phyloP scores from a whole-genome alignment of 2,113 vertebrate genomes.

The Sorex araneus region DNA sequence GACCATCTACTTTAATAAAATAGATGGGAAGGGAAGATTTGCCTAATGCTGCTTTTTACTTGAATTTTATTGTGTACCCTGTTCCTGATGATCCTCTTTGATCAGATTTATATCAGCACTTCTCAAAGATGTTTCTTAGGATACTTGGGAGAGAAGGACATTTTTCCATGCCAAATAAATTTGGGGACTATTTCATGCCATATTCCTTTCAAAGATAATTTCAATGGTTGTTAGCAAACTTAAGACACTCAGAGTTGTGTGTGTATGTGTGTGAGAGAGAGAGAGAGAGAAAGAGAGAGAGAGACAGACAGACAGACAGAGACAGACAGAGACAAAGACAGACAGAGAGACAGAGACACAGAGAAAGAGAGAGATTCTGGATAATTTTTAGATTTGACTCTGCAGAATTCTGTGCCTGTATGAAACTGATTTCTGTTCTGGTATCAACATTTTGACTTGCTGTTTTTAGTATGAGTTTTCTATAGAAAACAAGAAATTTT shows the following conservation, averaged over 20 bases:
- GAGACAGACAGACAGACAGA: not conserved
- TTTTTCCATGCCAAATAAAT: not conserved
- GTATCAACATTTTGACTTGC: not conserved
- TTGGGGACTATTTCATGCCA: not conserved
- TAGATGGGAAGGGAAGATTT: not conserved
- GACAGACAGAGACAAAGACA: not conserved
- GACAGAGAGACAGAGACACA: not conserved
- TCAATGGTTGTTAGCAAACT: not conserved
- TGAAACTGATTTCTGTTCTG: not conserved
- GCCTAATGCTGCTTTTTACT: not conserved
- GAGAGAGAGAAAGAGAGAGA: not conserved
- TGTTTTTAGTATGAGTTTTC: not conserved
- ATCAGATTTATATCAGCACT: not conserved
- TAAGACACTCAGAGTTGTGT: not conserved
- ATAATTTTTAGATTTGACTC: not conserved
- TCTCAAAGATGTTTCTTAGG: slow-evolving; percentile 32
- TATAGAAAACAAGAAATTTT: not conserved
- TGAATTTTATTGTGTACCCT: not conserved
- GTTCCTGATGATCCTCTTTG: not conserved
- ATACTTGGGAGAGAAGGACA: not conserved
- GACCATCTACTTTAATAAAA: not conserved
- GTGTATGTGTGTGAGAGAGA: not conserved
- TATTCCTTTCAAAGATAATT: not conserved
- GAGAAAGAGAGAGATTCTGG: not conserved
- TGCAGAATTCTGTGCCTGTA: not conserved